Percentiles rank a stretch among this genome's conserved stretches.
Evolutionary conservation across 2,113 vertebrate species (phyloP).

Genomic region (Neodontobutis hainanensis): DNA sequence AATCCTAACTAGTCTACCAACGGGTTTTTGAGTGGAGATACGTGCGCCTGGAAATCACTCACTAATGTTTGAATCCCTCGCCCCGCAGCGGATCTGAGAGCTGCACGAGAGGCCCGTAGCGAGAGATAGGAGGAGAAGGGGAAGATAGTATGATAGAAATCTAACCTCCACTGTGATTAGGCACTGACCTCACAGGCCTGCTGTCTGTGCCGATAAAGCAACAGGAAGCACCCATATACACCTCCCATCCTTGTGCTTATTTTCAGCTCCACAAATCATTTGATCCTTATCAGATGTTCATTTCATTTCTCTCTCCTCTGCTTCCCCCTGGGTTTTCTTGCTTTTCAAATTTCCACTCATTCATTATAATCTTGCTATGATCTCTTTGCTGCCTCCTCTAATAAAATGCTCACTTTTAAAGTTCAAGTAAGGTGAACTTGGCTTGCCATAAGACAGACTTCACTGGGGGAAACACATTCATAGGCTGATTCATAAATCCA

Average conservation of each 20-base stretch:
- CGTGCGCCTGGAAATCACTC: constrained; percentile 15
- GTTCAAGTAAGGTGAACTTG: constrained; percentile 31
- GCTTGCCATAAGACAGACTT: neutral
- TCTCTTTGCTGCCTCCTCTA: constrained; percentile 26
- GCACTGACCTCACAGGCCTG: constrained; percentile 60
- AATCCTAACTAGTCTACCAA: constrained; percentile 2
- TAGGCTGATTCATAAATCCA: constrained; percentile 24
- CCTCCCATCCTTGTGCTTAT: constrained; percentile 15
- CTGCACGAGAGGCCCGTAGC: constrained; percentile 27
- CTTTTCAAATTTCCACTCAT: constrained; percentile 39
- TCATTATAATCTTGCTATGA: constrained; percentile 37
- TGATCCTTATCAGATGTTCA: constrained; percentile 57
- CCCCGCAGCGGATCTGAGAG: constrained; percentile 33
- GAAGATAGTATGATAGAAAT: constrained; percentile 55
- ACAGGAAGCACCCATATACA: constrained; percentile 29
- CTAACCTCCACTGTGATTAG: constrained; percentile 70
- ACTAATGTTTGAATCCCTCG: constrained; percentile 26
- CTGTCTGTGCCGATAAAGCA: constrained; percentile 61
- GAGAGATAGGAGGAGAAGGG: constrained; percentile 18
- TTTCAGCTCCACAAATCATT: constrained; percentile 57
- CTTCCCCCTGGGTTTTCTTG: constrained; percentile 26
- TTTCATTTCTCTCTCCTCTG: constrained; percentile 42
- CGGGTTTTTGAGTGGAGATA: constrained; percentile 12
- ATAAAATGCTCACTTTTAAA: constrained; percentile 35
- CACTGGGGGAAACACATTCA: neutral